Evolutionary conservation across 1,140 invertebrate genomes (phyloP).

Genomic region (Antheraea mylitta): DNA sequence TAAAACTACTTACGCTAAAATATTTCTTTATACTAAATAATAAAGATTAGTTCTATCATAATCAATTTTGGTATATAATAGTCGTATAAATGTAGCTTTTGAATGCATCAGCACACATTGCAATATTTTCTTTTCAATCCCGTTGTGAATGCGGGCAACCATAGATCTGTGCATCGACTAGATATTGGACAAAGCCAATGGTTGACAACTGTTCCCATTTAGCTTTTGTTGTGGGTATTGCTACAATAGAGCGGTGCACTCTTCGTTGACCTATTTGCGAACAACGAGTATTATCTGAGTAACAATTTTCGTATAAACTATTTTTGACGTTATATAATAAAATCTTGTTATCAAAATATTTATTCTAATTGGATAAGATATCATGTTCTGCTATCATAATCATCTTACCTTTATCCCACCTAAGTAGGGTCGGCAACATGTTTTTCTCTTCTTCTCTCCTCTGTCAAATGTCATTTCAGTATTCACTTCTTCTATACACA

Average conservation of each 20-base stretch:
- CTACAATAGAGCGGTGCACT: constrained; percentile 44
- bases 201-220: constrained; percentile 56
- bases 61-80: not conserved
- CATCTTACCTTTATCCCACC: no score
- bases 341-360: not conserved
- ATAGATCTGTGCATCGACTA: constrained; percentile 59
- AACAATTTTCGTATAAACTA: not conserved
- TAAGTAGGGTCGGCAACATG: no score
- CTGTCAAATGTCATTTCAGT: no score
- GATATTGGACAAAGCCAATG: constrained; percentile 59
- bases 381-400: no score
- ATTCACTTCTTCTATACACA: no score
- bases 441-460: no score
- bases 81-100: not conserved
- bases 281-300: constrained; percentile 3
- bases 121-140: constrained; percentile 54
- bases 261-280: constrained; percentile 50
- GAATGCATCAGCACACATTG: constrained; percentile 17
- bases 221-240: constrained; percentile 47
- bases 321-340: not conserved
- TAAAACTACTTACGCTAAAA: no score
- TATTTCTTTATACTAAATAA: no score
- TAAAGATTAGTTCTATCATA: not conserved
- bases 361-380: no score
- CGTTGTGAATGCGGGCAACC: constrained; percentile 45